These are phyloP conservation scores for Bos javanicus DNA, from an alignment of 2,113 vertebrate species.

Conservation along the genomic window DNA sequence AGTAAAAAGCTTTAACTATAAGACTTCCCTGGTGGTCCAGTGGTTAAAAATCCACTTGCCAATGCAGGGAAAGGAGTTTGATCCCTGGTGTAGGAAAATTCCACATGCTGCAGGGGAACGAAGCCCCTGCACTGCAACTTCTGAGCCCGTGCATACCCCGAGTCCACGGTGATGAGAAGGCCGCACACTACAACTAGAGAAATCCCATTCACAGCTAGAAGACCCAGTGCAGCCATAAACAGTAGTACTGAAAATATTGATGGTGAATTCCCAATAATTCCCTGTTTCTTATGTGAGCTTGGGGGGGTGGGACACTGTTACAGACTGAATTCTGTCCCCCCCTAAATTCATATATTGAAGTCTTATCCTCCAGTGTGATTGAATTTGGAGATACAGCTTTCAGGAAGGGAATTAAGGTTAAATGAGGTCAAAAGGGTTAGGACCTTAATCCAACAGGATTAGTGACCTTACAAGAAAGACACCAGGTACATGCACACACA, in stretches of 20 bases:
- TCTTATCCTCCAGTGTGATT: background rate
- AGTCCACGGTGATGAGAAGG: background rate
- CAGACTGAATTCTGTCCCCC: background rate
- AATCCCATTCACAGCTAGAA: background rate
- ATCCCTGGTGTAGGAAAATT: background rate
- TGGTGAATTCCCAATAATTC: background rate
- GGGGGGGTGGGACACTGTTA: background rate
- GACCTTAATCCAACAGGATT: background rate
- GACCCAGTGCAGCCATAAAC: background rate
- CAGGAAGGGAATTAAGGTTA: background rate
- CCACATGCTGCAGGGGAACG: background rate
- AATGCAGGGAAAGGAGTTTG: background rate
- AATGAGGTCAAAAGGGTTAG: background rate
- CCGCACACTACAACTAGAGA: background rate
- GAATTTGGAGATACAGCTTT: background rate
- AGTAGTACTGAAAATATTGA: background rate
- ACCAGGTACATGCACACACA: background rate
- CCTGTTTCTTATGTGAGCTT: background rate
- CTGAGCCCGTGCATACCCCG: background rate
- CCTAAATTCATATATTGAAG: background rate
- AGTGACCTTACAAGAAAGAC: background rate
- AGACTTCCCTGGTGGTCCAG: background rate
- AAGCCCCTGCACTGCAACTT: background rate
- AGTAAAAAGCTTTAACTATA: background rate
- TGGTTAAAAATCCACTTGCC: background rate